phyloP scores from a whole-genome alignment of 2,888 invertebrate genomes.

The Cartodere bifasciata region DNA sequence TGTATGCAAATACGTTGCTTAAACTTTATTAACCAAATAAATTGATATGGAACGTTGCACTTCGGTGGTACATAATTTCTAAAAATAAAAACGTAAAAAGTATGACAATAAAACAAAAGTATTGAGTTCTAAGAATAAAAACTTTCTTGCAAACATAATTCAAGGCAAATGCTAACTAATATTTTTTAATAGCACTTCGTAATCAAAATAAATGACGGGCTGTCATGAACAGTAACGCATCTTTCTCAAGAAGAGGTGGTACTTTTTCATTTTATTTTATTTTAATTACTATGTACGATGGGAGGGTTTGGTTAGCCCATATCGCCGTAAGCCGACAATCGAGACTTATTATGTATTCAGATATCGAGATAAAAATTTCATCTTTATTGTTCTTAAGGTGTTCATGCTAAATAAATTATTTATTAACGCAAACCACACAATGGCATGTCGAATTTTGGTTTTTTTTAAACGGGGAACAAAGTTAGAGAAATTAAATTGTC shows the following conservation, averaged over 20 bases:
- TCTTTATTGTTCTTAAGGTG: conserved; percentile 20
- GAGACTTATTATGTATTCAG: conserved; percentile 25
- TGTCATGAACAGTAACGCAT: conserved; percentile 25
- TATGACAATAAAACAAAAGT: too few species aligned
- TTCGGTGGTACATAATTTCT: too few species aligned
- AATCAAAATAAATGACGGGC: conserved; percentile 30
- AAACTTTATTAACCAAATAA: too few species aligned
- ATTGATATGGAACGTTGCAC: too few species aligned
- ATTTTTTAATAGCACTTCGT: conserved; percentile 28
- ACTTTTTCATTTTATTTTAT: conserved; percentile 23
- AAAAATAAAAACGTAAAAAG: too few species aligned
- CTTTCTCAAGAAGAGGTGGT: conserved; percentile 15
- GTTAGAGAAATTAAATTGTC: too few species aligned
- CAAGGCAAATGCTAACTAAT: too few species aligned
- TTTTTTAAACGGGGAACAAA: too few species aligned
- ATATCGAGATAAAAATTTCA: conserved; percentile 23
- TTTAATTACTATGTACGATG: conserved; percentile 29
- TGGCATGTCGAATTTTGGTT: conserved; percentile 18
- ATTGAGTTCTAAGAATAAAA: too few species aligned
- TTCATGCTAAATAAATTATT: conserved; percentile 16
- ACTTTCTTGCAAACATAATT: too few species aligned
- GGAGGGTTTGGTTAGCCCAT: conserved; percentile 27
- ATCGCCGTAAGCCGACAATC: conserved; percentile 23
- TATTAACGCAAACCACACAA: conserved; percentile 14
- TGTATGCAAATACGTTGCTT: too few species aligned